These are phyloP conservation scores for Sebastes minor DNA, from an alignment of 2,797 vertebrate species.

Conservation along the genomic window DNA sequence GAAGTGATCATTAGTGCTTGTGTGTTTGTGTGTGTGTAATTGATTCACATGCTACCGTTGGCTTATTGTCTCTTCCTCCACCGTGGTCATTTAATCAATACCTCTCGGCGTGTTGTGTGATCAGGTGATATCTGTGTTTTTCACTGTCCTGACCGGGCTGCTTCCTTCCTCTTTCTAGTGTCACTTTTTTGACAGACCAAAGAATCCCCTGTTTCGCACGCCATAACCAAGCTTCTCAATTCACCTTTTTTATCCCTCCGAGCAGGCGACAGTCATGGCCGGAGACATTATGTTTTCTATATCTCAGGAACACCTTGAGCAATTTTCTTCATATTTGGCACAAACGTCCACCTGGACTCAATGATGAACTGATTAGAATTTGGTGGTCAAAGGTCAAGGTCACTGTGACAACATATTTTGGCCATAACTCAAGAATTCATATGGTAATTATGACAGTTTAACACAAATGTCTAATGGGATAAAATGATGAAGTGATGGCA, in stretches of 20 bases:
- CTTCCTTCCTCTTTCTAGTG: not conserved
- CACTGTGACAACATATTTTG: not conserved
- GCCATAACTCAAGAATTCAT: not conserved
- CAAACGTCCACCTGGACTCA: no score
- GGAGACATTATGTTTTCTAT: not conserved
- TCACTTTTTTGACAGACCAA: not conserved
- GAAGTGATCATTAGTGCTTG: not conserved
- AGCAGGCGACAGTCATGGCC: no score
- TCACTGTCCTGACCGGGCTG: not conserved
- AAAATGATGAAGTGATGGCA: not conserved
- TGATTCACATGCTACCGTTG: slow-evolving; percentile 15
- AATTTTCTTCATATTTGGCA: no score
- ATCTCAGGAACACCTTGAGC: not conserved
- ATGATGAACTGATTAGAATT: not conserved
- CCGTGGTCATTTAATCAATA: slow-evolving; percentile 57
- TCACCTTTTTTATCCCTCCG: not conserved
- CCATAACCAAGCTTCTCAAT: not conserved
- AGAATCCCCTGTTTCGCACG: not conserved
- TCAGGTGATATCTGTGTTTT: slow-evolving; percentile 35
- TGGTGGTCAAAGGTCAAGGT: no score
- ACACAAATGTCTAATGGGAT: not conserved
- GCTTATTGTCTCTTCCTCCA: slow-evolving; percentile 21
- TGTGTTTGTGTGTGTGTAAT: not conserved
- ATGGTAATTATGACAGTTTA: not conserved
- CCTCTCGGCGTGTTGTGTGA: slow-evolving; percentile 15